A percentile compares a stretch with the other conserved stretches of the same genome.
phyloP scores from a whole-genome alignment of 2,888 invertebrate species.

The Acleris holmiana region DNA sequence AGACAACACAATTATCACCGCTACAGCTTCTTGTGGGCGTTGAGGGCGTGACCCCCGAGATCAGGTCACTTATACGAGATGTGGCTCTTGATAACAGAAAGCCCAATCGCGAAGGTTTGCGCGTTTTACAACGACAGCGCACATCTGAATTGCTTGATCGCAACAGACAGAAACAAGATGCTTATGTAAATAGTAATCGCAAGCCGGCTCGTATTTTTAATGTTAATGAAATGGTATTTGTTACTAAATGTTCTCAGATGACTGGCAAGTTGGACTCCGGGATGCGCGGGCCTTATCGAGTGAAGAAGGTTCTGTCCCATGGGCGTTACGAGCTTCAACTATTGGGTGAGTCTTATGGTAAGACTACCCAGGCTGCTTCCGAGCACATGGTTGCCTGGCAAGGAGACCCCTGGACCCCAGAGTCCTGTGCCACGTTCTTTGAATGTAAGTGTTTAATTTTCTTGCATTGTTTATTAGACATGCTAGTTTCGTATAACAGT shows the following conservation, averaged over 20 bases:
- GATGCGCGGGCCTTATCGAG: conserved; percentile 32
- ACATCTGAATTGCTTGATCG: background rate
- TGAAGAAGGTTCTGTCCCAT: conserved; percentile 10
- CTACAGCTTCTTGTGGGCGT: conserved; percentile 39
- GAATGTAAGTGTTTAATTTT: conserved; percentile 20
- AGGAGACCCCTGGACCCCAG: conserved; percentile 25
- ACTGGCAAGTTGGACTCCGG: conserved; percentile 29
- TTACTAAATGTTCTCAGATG: conserved; percentile 20
- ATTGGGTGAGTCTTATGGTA: conserved; percentile 19
- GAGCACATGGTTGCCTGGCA: conserved; percentile 8
- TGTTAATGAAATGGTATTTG: conserved; percentile 17
- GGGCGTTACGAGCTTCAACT: conserved; percentile 27
- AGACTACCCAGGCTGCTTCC: conserved; percentile 19
- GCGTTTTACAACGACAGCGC: conserved; percentile 1
- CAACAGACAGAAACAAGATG: conserved; percentile 5
- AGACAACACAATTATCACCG: conserved; percentile 38
- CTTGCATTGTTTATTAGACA: too few species aligned
- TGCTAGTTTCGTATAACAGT: too few species aligned
- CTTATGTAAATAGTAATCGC: conserved; percentile 8
- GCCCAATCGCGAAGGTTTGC: conserved; percentile 11
- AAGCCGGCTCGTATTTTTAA: background rate
- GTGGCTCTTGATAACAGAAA: conserved; percentile 26
- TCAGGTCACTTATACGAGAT: conserved; percentile 38
- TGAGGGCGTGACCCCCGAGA: conserved; percentile 38
- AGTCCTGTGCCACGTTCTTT: conserved; percentile 20